phyloP scores from a whole-genome alignment of 1,140 invertebrate species.

The Saccostrea glomerata region DNA sequence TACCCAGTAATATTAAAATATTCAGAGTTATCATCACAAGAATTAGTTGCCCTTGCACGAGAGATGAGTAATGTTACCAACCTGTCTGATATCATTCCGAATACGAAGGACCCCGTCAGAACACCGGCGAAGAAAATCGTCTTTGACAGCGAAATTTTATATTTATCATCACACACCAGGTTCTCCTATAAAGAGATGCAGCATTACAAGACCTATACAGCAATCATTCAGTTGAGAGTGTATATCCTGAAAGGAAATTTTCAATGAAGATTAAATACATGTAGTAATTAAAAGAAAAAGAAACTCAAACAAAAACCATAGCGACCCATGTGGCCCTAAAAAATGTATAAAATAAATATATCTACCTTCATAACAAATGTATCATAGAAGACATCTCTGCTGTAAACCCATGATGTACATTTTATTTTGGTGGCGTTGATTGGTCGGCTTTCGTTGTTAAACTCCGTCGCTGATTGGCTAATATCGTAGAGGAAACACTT shows the following conservation, averaged over 20 bases:
- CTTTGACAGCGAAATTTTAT: conserved; percentile 85
- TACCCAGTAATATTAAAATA: too few relatives aligned
- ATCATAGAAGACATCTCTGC: conserved; percentile 38
- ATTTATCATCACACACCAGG: conserved; percentile 86
- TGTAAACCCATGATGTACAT: conserved; percentile 58
- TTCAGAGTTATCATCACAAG: too few relatives aligned
- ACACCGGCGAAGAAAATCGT: conserved; percentile 90
- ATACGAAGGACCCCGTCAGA: conserved; percentile 87
- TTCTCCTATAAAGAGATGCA: conserved; percentile 81
- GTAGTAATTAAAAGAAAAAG: too few relatives aligned
- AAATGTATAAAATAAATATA: too few relatives aligned
- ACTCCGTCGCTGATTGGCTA: background rate
- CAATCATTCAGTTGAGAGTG: too few relatives aligned
- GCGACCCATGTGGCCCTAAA: too few relatives aligned
- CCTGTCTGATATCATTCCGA: conserved; percentile 90
- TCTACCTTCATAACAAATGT: conserved; percentile 52
- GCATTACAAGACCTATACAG: too few relatives aligned
- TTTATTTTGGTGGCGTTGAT: conserved; percentile 16
- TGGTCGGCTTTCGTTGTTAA: conserved; percentile 45
- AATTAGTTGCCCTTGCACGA: too few relatives aligned
- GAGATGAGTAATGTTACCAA: conserved; percentile 67
- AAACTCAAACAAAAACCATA: too few relatives aligned
- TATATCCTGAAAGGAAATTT: too few relatives aligned
- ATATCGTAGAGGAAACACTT: conserved; percentile 47
- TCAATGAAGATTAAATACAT: too few relatives aligned